Percentiles rank a stretch among this genome's conserved stretches.
Conservation (phyloP, 1,140 invertebrate species). For the Caenorhabditis briggsae region DNA sequence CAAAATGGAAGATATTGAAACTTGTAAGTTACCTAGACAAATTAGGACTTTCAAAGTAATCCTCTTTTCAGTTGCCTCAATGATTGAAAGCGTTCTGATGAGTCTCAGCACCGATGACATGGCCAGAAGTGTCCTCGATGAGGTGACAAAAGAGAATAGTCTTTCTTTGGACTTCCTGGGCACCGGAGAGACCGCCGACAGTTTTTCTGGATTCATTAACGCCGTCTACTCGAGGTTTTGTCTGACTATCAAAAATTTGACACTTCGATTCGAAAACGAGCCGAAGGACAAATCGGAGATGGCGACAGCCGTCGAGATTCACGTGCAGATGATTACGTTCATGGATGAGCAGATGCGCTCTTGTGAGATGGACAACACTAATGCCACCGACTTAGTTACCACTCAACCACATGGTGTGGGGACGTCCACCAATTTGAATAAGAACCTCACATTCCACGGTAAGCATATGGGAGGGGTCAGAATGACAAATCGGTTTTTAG, state of each 20-base stretch:
- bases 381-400: conserved; percentile 56
- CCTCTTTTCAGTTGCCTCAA: conserved; percentile 27
- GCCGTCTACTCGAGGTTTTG: conserved; percentile 60
- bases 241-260: conserved; percentile 38
- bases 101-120: conserved; percentile 50
- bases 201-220: conserved; percentile 52
- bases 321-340: conserved; percentile 43
- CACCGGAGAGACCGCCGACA: conserved; percentile 39
- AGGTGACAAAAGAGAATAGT: conserved; percentile 43
- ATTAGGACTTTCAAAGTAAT: background rate
- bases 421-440: conserved; percentile 60
- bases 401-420: conserved; percentile 62
- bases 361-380: conserved; percentile 55
- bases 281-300: conserved; percentile 47
- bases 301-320: conserved; percentile 59
- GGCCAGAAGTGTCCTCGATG: conserved; percentile 57
- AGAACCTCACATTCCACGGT: conserved; percentile 55
- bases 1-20: conserved; percentile 53
- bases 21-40: conserved; percentile 22
- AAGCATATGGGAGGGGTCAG: background rate
- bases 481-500: conserved; percentile 12
- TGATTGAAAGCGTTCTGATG: conserved; percentile 61
- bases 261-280: conserved; percentile 57
- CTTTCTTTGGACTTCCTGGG: background rate
- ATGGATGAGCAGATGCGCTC: conserved; percentile 65